Percentiles rank a stretch among this genome's conserved stretches.
Conservation (phyloP, 2,797 vertebrate species). For the Tapera naevia region DNA sequence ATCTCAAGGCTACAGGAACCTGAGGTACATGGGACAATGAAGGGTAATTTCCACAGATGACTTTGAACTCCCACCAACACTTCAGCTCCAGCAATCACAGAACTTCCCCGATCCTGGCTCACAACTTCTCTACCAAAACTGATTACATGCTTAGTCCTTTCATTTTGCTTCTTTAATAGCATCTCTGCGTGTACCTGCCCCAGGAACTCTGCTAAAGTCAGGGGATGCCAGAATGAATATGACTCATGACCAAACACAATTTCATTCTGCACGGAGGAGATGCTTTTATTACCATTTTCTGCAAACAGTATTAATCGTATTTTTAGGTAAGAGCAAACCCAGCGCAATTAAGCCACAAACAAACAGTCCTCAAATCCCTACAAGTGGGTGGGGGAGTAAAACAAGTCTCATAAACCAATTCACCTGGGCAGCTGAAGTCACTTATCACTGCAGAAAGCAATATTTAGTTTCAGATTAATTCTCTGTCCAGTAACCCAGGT, state of each 20-base stretch:
- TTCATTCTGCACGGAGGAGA: background rate
- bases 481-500: background rate
- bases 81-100: background rate
- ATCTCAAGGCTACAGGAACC: background rate
- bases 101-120: background rate
- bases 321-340: background rate
- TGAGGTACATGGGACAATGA: background rate
- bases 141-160: background rate
- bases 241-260: background rate
- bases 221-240: background rate
- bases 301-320: background rate
- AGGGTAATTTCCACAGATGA: background rate
- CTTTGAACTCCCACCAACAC: background rate
- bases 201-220: background rate
- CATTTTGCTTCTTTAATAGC: background rate
- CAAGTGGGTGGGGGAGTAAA: background rate
- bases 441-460: background rate
- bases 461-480: background rate
- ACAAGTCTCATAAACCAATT: background rate
- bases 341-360: background rate
- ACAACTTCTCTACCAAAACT: background rate
- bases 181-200: background rate
- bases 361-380: background rate
- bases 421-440: background rate
- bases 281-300: background rate